Base-by-base conservation (phyloP, 2,113 vertebrate species). In the Atherinomorus stipes region DNA sequence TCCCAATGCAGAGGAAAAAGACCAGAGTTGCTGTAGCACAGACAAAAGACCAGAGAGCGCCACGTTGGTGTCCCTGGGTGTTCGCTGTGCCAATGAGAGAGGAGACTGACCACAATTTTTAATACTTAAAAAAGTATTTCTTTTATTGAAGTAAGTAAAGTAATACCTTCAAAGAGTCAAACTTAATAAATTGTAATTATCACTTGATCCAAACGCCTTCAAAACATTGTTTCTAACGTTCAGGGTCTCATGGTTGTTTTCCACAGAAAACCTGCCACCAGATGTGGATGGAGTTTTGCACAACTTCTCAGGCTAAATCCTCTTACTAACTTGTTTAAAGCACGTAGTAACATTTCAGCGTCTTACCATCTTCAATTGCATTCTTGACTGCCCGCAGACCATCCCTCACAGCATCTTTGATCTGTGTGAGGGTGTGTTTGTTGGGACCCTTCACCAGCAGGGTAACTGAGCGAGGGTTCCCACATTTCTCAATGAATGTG, bases 301-400 rank as follows among this genome's bases (percentile, higher is more conserved):
- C 31, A 34, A 34, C 31, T 31, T 31, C 9, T 34, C 31, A 7
- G 31, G 31, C 31, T 34, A 34, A 34, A 34, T 34, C 4, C 31
- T 7, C 9, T 34, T 9, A 34, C 1, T 13, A 47, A 23, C 28
- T 44, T 28, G 12, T 50, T 5, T n/a, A 1, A 54, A 65, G 0
- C 0, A 19, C 15, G 67, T 7, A 19, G 9, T 2, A 25, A 57
- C 0, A 22, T 44, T 3, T 11, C 11, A 15, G 7, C 31, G 8
- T 52, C 77, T 59, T 84, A 99, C 98, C 97, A 53, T 99, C 98
- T 87, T 99, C 97, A 0, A 99, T 95, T n/a, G 98, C 97, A 0
- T 99, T 99, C 80, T 99, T 99, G 19, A 99, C 97, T 0, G 98
- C 98, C 1, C 98, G 90, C 76, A 99, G 93, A 1, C 97, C 98